Evolutionary conservation across 2,113 vertebrate genomes (phyloP), one percentile per base, ranked within the genome.

Genomic region (Taurulus bubalis): DNA sequence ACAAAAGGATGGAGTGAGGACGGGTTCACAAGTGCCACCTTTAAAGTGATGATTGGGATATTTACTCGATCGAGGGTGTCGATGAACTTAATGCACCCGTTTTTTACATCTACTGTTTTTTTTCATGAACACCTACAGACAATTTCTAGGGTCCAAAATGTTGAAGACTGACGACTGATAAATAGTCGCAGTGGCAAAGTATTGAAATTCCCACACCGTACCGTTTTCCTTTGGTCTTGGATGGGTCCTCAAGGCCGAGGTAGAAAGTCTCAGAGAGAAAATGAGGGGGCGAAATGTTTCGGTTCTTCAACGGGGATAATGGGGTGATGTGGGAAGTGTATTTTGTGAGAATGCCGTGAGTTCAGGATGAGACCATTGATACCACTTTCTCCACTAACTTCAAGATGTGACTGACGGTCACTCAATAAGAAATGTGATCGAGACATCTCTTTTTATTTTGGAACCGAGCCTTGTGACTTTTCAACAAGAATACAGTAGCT

Each of bases 11-110:
- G 71, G 53, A 79, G 45, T 11, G 7, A 53, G 63, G 24, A 34
- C 38, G 53, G 67, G 74, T 78, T 65, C 26, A 70, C 70, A n/a
- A 66, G 22, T 22, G 58, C 0, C 63, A 2, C 59, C 58, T 70
- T n/a, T 34, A 68, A 40, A 66, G 30, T 67, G 38, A 42, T 62
- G 16, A 63, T 10, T 26, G 30, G 16, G 69, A 49, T 32, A 22
- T 42, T 20, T 42, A 9, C 8, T 69, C 2, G 0, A 30, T 65
- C 49, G 6, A 40, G 28, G 55, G 24, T 38, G 62, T 40, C n/a
- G 8, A 24, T 26, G 51, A 40, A 3, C 22, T 9, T 56, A 18
- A 56, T 16, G 16, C 68, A 40, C 16, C 20, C 34, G 15, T 47
- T 18, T 62, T 51, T 32, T n/a, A 15, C 16, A 18, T 36, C 9